Conservation (phyloP, 2,113 vertebrate genomes). For the Boulengerochromis microlepis region DNA sequence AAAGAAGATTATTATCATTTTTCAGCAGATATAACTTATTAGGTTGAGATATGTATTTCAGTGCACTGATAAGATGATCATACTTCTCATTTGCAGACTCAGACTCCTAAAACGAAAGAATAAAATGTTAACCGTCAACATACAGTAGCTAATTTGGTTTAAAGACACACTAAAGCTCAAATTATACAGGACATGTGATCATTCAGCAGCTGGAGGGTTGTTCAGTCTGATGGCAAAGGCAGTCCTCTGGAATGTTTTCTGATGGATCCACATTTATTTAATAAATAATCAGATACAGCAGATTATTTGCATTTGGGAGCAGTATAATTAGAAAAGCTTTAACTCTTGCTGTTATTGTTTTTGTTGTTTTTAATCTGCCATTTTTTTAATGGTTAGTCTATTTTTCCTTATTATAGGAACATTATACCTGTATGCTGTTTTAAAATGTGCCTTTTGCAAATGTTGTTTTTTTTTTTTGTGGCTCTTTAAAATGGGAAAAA, state of each 20-base stretch:
- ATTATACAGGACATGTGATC: background rate
- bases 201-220: background rate
- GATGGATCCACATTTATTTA: background rate
- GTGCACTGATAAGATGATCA: slow-evolving; percentile 41
- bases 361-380: background rate
- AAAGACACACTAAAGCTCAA: background rate
- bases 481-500: too few species aligned
- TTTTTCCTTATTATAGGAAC: background rate
- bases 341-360: background rate
- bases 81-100: slow-evolving; percentile 53
- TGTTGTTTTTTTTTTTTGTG: background rate
- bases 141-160: background rate
- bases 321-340: background rate
- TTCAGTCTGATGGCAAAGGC: background rate
- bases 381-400: background rate
- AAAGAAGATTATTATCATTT: background rate
- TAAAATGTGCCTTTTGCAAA: background rate
- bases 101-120: slow-evolving; percentile 46
- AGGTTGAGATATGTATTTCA: slow-evolving; percentile 19
- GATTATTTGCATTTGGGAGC: background rate
- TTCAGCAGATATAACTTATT: slow-evolving; percentile 26
- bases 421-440: background rate
- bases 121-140: background rate
- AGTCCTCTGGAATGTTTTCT: background rate
- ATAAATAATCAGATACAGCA: background rate